Percentiles rank a stretch among this genome's conserved stretches.
phyloP scores from a whole-genome alignment of 2,113 vertebrate genomes.

The Equus przewalskii region DNA sequence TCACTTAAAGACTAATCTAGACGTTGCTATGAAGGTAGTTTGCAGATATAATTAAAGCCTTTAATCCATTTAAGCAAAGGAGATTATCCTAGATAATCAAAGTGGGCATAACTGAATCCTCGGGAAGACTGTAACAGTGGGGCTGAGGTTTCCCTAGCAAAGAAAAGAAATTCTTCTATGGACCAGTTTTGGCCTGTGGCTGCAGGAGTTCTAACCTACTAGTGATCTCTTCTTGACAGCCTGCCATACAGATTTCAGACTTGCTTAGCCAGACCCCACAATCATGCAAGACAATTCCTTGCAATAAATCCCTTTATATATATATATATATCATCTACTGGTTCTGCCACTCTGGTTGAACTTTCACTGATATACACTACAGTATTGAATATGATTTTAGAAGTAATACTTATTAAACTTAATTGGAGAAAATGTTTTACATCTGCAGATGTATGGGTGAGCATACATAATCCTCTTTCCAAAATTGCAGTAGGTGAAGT shows the following conservation, averaged over 20 bases:
- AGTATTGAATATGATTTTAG: neutral
- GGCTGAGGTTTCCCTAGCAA: neutral
- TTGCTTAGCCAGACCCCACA: neutral
- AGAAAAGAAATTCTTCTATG: neutral
- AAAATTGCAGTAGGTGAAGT: neutral
- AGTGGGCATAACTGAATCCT: neutral
- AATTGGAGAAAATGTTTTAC: neutral
- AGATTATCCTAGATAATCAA: conserved; percentile 24
- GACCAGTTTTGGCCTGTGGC: neutral
- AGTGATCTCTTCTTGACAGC: neutral
- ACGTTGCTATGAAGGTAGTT: neutral
- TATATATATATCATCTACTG: neutral
- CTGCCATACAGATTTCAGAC: neutral
- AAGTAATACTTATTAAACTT: conserved; percentile 12
- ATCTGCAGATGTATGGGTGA: neutral
- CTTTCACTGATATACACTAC: neutral
- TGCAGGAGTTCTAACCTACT: neutral
- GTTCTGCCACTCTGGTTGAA: conserved; percentile 11
- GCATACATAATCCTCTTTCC: neutral
- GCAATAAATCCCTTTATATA: neutral
- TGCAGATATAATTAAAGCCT: conserved; percentile 22
- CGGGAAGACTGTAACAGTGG: neutral
- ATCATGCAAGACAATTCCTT: neutral
- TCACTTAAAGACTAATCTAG: neutral
- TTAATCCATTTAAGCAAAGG: neutral